Evolutionary conservation across 1,140 invertebrate species (phyloP), one percentile per base, ranked within the genome.

Genomic region (Physella acuta): DNA sequence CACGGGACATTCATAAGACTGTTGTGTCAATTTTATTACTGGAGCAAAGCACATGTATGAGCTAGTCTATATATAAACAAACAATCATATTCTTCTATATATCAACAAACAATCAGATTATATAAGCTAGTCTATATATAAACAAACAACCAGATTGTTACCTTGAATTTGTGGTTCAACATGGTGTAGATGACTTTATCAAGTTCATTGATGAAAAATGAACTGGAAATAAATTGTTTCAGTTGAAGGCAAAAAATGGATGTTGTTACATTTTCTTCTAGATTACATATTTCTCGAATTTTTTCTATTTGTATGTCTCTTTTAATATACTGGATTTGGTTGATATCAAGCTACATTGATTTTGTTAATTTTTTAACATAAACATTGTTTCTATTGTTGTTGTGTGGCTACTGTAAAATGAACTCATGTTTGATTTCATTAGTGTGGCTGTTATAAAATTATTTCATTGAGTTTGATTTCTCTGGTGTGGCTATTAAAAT

Each of bases 181-280:
- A 76, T 53, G 17, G 56, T 26, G 4, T 74, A 58, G 3, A 78
- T 51, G n/a, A 78, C 55, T 37, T 73, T 71, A 61, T 76, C 77
- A 36, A 78, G 56, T 55, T 72, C 73, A 60, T 71, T 70, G 39
- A 75, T 67, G 51, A 78, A 74, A 28, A 78, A 71, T 24, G 70
- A 73, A 37, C 77, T 78, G 67, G 0, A 73, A 30, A 49, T 30
- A 59, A 37, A 31, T 44, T 55, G 3, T n/a, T n/a, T n/a, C n/a
- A n/a, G n/a, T 11, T 26, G 28, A 44, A 39, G 24, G 11, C 36
- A 34, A 11, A 33, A 49, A 49, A 14, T n/a, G 11, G n/a, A 14
- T n/a, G n/a, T 14, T n/a, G 11, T 49, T 49, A 49, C 44, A 11
- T 11, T n/a, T n/a, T 14, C 11, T n/a, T 14, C 11, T 49, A n/a